Evolutionary conservation across 64 coral and sea anemone genomes (phyloP).

Genomic region (Montipora capricornis): DNA sequence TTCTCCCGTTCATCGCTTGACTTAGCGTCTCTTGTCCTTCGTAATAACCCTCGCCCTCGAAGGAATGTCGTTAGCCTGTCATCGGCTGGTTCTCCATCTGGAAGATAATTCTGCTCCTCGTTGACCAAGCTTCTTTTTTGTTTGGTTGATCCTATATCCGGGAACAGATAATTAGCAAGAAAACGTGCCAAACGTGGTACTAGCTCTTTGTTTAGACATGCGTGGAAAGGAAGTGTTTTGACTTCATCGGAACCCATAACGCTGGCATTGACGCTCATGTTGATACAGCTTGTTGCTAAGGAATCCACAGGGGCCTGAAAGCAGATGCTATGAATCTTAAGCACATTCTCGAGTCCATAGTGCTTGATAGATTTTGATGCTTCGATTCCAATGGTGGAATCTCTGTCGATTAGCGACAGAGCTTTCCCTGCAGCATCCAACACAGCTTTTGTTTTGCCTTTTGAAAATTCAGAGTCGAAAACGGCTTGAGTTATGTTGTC

Average conservation of each 20-base stretch:
- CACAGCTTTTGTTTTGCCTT: constrained; percentile 97
- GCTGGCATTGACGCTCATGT: constrained; percentile 75
- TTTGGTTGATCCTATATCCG: constrained; percentile 64
- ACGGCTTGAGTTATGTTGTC: constrained; percentile 74
- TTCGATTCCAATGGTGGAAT: constrained; percentile 79
- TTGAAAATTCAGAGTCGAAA: constrained; percentile 92
- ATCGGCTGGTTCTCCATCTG: neutral
- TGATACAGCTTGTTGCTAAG: constrained; percentile 87
- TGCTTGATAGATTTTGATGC: constrained; percentile 91
- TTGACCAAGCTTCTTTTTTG: constrained; percentile 76
- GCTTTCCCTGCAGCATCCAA: constrained; percentile 91
- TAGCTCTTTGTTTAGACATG: constrained; percentile 90
- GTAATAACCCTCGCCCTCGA: neutral
- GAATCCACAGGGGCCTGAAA: constrained; percentile 78
- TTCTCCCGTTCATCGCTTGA: constrained; percentile 32
- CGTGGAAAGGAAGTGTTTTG: constrained; percentile 69
- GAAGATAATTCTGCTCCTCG: constrained; percentile 65
- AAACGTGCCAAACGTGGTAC: constrained; percentile 88
- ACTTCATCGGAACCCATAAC: constrained; percentile 54
- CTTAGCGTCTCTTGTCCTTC: constrained; percentile 30
- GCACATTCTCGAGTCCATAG: constrained; percentile 79
- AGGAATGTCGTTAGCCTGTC: constrained; percentile 23
- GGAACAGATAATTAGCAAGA: constrained; percentile 88
- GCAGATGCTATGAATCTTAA: constrained; percentile 79
- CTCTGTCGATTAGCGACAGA: constrained; percentile 83